A percentile compares a stretch with the other conserved stretches of the same genome.
phyloP scores from a whole-genome alignment of 2,797 vertebrate genomes.

The Poecilia wingei region DNA sequence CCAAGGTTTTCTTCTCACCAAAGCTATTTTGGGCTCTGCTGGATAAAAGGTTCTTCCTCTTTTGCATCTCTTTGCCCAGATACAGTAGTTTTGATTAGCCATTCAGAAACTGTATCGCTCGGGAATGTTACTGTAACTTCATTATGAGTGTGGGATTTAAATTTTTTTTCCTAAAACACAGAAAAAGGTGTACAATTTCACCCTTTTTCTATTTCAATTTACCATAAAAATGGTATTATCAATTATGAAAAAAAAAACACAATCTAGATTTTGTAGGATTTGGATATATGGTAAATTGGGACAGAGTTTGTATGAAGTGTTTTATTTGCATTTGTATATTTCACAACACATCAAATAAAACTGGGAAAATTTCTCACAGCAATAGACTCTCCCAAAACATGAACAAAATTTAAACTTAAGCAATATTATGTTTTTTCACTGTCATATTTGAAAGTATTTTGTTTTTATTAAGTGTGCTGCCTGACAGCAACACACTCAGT shows the following conservation, averaged over 20 bases:
- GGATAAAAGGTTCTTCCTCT: constrained; percentile 35
- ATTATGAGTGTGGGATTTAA: background rate
- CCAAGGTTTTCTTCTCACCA: constrained; percentile 41
- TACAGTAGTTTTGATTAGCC: constrained; percentile 34
- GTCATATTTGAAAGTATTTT: background rate
- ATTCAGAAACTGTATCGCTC: background rate
- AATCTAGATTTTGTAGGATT: background rate
- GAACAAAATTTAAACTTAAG: background rate
- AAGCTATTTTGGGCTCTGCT: constrained; percentile 63
- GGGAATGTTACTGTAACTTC: background rate
- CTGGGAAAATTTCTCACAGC: background rate
- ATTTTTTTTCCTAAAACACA: background rate
- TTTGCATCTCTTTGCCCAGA: constrained; percentile 34
- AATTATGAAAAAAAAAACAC: background rate
- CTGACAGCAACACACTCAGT: too few species aligned
- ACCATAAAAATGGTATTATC: background rate
- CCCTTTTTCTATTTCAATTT: background rate
- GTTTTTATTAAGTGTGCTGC: background rate
- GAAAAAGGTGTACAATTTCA: background rate
- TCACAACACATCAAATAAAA: background rate
- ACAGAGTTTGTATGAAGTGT: background rate
- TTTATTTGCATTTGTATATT: background rate
- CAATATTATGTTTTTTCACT: background rate
- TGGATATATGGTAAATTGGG: background rate
- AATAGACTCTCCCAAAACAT: background rate